Conservation (phyloP, 2,113 vertebrate genomes). For the Corythoichthys intestinalis region DNA sequence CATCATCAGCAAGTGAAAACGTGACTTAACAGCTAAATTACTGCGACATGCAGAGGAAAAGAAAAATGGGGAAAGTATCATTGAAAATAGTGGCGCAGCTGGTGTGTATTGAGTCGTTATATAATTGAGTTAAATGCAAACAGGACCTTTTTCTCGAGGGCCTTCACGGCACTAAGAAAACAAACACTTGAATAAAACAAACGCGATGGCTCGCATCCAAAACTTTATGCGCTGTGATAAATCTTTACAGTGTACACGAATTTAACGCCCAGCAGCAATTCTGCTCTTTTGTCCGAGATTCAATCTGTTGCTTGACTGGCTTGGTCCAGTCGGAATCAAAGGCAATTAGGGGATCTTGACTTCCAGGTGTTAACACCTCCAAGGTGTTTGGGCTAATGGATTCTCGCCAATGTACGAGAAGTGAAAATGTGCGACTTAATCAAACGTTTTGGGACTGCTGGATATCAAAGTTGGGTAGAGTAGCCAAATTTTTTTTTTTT, state of each 20-base stretch:
- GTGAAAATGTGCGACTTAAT: not conserved
- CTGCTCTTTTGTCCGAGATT: not conserved
- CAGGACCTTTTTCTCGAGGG: not conserved
- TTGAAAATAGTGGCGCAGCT: not conserved
- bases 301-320: not conserved
- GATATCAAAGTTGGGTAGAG: too few species aligned
- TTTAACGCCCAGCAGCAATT: not conserved
- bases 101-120: not conserved
- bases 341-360: not conserved
- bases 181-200: not conserved
- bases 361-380: not conserved
- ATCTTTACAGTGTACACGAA: not conserved
- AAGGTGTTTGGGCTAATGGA: not conserved
- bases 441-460: too few species aligned
- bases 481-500: too few species aligned
- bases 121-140: not conserved
- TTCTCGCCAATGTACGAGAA: not conserved
- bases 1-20: not conserved
- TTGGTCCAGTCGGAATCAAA: not conserved
- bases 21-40: not conserved
- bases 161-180: not conserved
- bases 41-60: not conserved
- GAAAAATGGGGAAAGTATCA: not conserved
- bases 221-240: not conserved
- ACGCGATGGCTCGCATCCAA: not conserved